Base-by-base conservation (phyloP, 2,888 invertebrate species). In the Drosophila anomalata region DNA sequence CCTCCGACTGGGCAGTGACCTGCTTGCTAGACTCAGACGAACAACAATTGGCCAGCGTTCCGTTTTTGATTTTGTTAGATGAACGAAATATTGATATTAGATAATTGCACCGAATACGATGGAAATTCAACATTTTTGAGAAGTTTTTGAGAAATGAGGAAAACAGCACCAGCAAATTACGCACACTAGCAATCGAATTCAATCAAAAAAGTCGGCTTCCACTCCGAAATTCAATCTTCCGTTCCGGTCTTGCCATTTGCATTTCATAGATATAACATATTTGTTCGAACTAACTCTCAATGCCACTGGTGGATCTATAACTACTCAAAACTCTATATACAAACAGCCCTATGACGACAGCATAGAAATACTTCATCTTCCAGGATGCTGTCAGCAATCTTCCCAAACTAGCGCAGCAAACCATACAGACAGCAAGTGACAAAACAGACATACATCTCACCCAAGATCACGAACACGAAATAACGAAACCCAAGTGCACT, bases 231-330 rank as follows among this genome's bases (percentile, higher is more conserved):
- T 62, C 22, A 71, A 74, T 76, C 81, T 81, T 81, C 81, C 87
- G 62, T 86, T 80, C 61, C 48, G 29, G 71, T 52, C 55, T 59
- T 68, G 75, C 66, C 74, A 73, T 56, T 42, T 67, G 66, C 69
- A 69, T 66, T 71, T 70, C 59, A 56, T 53, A 53, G 56, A 47
- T 41, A 51, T 46, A 48, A 20, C 22, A 22, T 3, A 44, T 63
- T 54, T 53, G 42, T 75, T 76, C 72, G 81, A 66, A 80, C 75
- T 65, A 80, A 81, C 78, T 86, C 52, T 61, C 53, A 67, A 82
- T 78, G 84, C 84, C 84, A 84, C 86, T 86, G 84, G 84, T 88
- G 84, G 83, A 77, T 73, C 76, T 56, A 48, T 63, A 63, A 50
- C 36, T 59, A 41, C 48, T 36, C 61, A 17, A 39, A 75, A 44